Evolutionary conservation across 2,797 vertebrate genomes (phyloP).

Genomic region (Hippocampus kuda): DNA sequence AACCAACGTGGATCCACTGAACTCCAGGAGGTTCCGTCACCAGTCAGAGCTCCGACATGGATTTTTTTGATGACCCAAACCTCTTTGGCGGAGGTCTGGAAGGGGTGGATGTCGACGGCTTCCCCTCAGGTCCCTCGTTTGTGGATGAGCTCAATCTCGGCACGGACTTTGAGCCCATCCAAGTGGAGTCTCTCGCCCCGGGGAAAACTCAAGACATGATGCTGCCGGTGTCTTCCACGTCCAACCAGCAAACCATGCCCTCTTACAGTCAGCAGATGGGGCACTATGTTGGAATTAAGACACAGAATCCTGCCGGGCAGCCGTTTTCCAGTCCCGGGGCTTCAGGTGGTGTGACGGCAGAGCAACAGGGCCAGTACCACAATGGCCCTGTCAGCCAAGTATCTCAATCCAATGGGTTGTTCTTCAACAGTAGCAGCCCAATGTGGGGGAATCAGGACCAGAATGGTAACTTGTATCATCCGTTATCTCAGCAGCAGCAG

Average conservation of each 20-base stretch:
- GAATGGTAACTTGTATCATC: constrained; percentile 85
- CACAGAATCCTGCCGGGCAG: constrained; percentile 67
- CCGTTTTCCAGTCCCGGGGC: constrained; percentile 47
- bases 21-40: constrained; percentile 55
- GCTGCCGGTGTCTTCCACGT: constrained; percentile 38
- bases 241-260: constrained; percentile 73
- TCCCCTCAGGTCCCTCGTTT: constrained; percentile 82
- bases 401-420: constrained; percentile 84
- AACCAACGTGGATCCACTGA: constrained; percentile 64
- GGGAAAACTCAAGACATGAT: constrained; percentile 76
- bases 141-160: constrained; percentile 92
- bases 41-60: constrained; percentile 85
- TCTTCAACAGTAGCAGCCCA: constrained; percentile 85
- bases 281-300: constrained; percentile 80
- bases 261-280: constrained; percentile 77
- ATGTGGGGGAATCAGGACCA: constrained; percentile 96
- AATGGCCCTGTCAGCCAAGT: constrained; percentile 74
- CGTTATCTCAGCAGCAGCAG: constrained; percentile 69
- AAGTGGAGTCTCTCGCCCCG: constrained; percentile 77
- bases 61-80: constrained; percentile 93
- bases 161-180: constrained; percentile 88
- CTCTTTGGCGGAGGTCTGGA: constrained; percentile 90
- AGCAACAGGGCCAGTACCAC: constrained; percentile 79
- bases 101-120: constrained; percentile 84
- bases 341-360: constrained; percentile 64